phyloP scores from a whole-genome alignment of 2,797 vertebrate species.

The Acanthornis magna region DNA sequence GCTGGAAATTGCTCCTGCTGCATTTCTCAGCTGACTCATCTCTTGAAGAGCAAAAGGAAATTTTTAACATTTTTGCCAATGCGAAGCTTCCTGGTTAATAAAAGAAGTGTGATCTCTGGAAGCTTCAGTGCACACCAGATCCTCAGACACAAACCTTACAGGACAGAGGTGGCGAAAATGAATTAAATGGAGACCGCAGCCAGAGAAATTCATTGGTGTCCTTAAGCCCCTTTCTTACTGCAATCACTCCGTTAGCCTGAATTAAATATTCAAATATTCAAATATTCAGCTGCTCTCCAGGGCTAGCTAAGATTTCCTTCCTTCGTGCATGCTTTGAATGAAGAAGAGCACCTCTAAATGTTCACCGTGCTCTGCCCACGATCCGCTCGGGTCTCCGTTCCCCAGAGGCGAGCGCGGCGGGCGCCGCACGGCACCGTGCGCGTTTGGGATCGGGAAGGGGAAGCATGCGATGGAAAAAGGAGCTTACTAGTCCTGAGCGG shows the following conservation, averaged over 20 bases:
- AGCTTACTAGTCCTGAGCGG: constrained; percentile 93
- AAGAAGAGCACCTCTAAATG: background rate
- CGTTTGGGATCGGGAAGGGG: background rate
- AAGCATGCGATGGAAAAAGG: constrained; percentile 35
- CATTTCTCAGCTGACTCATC: constrained; percentile 5
- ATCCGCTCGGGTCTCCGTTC: background rate
- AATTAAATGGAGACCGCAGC: background rate
- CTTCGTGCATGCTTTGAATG: constrained; percentile 34
- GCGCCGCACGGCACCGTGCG: background rate
- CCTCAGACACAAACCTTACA: background rate
- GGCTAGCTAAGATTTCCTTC: constrained; percentile 52
- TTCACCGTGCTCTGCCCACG: background rate
- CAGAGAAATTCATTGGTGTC: background rate
- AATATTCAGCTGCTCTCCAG: constrained; percentile 2
- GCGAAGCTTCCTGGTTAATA: background rate
- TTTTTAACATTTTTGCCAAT: background rate
- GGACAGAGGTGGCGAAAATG: background rate
- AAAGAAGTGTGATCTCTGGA: background rate
- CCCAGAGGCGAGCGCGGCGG: background rate
- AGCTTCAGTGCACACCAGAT: background rate
- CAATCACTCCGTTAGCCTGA: constrained; percentile 7
- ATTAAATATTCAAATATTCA: background rate
- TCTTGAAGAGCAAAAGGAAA: background rate
- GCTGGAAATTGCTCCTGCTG: background rate
- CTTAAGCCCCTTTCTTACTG: constrained; percentile 42